Evolutionary conservation across 2,113 vertebrate species (phyloP), one percentile per base, ranked within the genome.

Genomic region (Enhydra lutris): DNA sequence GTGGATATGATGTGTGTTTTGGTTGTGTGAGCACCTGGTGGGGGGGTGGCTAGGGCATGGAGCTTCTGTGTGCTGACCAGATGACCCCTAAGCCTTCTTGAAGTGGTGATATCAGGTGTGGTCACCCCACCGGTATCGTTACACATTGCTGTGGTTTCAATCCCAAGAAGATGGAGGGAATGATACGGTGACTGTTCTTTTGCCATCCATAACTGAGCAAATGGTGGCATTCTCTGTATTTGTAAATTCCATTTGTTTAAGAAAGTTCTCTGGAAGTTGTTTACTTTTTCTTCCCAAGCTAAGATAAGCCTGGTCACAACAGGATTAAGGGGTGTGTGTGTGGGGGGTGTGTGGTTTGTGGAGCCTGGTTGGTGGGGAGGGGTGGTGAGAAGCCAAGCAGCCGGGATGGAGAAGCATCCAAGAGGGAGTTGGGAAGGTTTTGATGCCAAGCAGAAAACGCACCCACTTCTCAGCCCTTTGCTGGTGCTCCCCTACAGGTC

Each of bases 141-240:
- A 10, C 47, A 11, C 29, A 0, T 0, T 2, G 29, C 78, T 84
- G 69, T 69, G 61, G 31, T 13, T 83, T 74, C 63, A 69, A 0
- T 4, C 81, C 67, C 42, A 6, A 4, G 31, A 67, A 36, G 34
- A 14, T 1, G 8, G 31, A 18, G 7, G 24, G 14, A 52, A 29
- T 6, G 3, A 15, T 1, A 1, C 1, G 1, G 4, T 21, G 20
- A 7, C 34, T 7, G 0, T 15, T 4, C 12, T 9, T 29, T 34
- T 18, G 0, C 45, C n/a, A 3, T 45, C 34, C 52, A 13, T 6
- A 0, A 1, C 13, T 3, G 11, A 26, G 36, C 29, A 20, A 8
- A 47, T 0, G 55, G 18, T 65, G 47, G 24, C 17, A 3, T 2
- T 6, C 13, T n/a, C 78, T 9, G 26, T 17, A 1, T 17, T 47